phyloP scores from a whole-genome alignment of 2,888 invertebrate genomes.

The Drosophila barbarae region DNA sequence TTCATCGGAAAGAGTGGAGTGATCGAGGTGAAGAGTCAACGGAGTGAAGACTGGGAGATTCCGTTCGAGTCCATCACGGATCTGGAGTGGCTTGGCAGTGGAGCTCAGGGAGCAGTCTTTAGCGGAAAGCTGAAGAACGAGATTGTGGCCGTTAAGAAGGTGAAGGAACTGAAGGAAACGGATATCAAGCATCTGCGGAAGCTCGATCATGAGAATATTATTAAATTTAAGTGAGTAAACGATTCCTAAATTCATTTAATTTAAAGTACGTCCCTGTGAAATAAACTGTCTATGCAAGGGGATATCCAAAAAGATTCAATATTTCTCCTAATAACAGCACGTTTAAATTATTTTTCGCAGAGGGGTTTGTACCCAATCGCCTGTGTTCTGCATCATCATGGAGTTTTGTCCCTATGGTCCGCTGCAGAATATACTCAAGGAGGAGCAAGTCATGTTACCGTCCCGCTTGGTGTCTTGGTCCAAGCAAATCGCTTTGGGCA shows the following conservation, averaged over 20 bases:
- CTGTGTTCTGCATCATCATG: constrained; percentile 97
- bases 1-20: constrained; percentile 89
- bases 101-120: constrained; percentile 97
- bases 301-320: neutral
- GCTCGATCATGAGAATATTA: constrained; percentile 96
- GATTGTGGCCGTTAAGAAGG: constrained; percentile 97
- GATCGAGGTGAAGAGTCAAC: constrained; percentile 83
- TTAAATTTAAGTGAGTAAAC: constrained; percentile 82
- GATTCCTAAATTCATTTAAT: neutral
- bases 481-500: constrained; percentile 96
- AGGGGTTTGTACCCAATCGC: constrained; percentile 95
- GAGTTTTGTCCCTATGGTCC: constrained; percentile 98
- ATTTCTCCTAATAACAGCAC: neutral
- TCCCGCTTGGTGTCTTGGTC: constrained; percentile 94
- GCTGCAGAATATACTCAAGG: constrained; percentile 92
- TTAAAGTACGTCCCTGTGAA: neutral
- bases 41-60: constrained; percentile 94
- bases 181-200: constrained; percentile 95
- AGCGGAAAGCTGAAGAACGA: constrained; percentile 90
- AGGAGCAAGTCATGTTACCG: constrained; percentile 92
- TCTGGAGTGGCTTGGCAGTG: constrained; percentile 94
- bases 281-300: neutral
- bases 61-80: constrained; percentile 94
- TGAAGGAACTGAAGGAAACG: constrained; percentile 93
- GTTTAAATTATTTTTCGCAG: constrained; percentile 80